Percentiles rank a stretch among this genome's conserved stretches.
Evolutionary conservation across 2,888 invertebrate genomes (phyloP).

Genomic region (Gerris lacustris): DNA sequence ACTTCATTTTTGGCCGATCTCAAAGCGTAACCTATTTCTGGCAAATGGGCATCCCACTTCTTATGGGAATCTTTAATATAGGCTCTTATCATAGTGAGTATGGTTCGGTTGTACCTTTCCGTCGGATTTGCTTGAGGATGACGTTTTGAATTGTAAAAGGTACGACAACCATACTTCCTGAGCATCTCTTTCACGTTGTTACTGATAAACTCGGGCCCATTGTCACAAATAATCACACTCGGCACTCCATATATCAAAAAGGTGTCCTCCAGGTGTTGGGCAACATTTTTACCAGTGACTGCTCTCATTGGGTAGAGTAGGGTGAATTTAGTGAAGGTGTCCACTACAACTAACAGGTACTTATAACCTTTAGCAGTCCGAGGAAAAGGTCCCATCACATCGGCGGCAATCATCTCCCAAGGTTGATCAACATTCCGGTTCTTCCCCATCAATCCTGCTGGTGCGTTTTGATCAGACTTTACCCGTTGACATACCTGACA

Average conservation of each 20-base stretch:
- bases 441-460: slow-evolving; percentile 10
- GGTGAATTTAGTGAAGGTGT: slow-evolving; percentile 31
- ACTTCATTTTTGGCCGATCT: too few relatives aligned
- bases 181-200: too few relatives aligned
- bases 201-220: too few relatives aligned
- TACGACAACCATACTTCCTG: too few relatives aligned
- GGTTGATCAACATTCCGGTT: slow-evolving; percentile 8
- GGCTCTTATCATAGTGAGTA: too few relatives aligned
- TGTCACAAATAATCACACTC: too few relatives aligned
- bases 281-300: slow-evolving; percentile 15
- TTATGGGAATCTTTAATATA: too few relatives aligned
- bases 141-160: too few relatives aligned
- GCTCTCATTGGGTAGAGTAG: slow-evolving; percentile 24
- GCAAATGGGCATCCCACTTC: slow-evolving; percentile 28
- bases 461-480: slow-evolving; percentile 7
- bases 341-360: slow-evolving; percentile 30
- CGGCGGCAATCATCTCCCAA: slow-evolving; percentile 25
- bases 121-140: too few relatives aligned
- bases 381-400: slow-evolving; percentile 21
- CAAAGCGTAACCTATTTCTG: too few relatives aligned
- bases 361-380: slow-evolving; percentile 14
- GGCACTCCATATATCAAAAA: too few relatives aligned
- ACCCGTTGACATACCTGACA: too few relatives aligned
- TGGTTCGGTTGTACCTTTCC: slow-evolving; percentile 29
- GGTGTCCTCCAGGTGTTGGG: neutral